These are phyloP conservation scores for Chloroclystis v-ata DNA, from an alignment of 2,888 invertebrate genomes.

Conservation along the genomic window DNA sequence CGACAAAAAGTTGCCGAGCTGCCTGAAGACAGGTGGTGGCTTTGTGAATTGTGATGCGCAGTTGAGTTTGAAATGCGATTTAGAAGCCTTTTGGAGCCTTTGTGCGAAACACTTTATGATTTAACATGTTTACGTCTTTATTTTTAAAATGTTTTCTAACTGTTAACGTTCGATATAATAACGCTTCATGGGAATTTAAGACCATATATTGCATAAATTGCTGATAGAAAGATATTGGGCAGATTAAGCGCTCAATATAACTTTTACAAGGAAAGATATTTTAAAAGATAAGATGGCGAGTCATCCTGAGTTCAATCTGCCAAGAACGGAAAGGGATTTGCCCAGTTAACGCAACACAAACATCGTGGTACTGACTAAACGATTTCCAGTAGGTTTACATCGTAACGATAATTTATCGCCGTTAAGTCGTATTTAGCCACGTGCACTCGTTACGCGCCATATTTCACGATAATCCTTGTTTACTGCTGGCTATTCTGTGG, in stretches of 20 bases:
- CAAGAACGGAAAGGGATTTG: too few species aligned
- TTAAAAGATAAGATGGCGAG: too few species aligned
- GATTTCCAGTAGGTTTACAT: constrained; percentile 12
- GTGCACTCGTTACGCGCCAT: constrained; percentile 31
- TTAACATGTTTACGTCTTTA: too few species aligned
- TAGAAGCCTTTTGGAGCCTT: constrained; percentile 4
- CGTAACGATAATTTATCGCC: constrained; percentile 23
- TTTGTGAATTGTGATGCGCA: constrained; percentile 34
- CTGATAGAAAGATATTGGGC: too few species aligned
- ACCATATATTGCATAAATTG: too few species aligned
- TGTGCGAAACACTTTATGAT: neutral
- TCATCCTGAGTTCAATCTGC: too few species aligned
- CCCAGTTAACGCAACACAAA: too few species aligned
- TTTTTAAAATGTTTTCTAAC: too few species aligned
- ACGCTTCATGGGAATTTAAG: too few species aligned
- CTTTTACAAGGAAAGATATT: too few species aligned
- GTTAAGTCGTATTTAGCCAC: constrained; percentile 28
- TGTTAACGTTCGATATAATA: too few species aligned
- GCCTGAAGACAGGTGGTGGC: constrained; percentile 49
- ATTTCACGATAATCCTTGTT: constrained; percentile 33
- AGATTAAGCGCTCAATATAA: too few species aligned
- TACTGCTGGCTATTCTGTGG: constrained; percentile 12
- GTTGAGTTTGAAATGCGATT: constrained; percentile 38
- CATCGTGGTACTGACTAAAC: neutral
- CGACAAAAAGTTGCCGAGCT: constrained; percentile 56